These are phyloP conservation scores for Propsilocerus akamusi DNA, from an alignment of 1,140 invertebrate genomes.

Conservation along the genomic window DNA sequence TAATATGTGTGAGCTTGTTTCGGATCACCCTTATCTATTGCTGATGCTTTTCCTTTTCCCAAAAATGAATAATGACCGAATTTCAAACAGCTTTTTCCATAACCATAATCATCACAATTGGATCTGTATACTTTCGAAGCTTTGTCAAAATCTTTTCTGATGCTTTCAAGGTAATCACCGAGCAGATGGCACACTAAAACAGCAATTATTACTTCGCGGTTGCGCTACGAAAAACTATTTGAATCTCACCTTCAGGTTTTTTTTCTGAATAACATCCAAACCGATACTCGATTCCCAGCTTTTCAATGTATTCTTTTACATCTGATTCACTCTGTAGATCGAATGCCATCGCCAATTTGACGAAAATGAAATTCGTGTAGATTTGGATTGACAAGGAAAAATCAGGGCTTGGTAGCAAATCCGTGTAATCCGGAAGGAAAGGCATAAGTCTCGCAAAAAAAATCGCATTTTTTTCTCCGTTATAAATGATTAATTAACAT, in stretches of 20 bases:
- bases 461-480: too few relatives aligned
- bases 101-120: slow-evolving; percentile 71
- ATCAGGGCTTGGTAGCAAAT: too few relatives aligned
- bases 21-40: slow-evolving; percentile 25
- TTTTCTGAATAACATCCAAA: slow-evolving; percentile 78
- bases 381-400: too few relatives aligned
- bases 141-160: slow-evolving; percentile 59
- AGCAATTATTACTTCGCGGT: slow-evolving; percentile 10
- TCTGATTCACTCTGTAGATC: slow-evolving; percentile 71
- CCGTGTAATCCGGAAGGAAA: too few relatives aligned
- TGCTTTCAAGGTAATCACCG: slow-evolving; percentile 68
- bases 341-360: too few relatives aligned
- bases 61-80: slow-evolving; percentile 49
- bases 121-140: slow-evolving; percentile 58
- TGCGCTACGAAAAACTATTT: slow-evolving; percentile 6
- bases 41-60: slow-evolving; percentile 34
- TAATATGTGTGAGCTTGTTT: slow-evolving; percentile 48
- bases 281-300: slow-evolving; percentile 77
- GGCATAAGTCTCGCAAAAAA: too few relatives aligned
- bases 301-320: slow-evolving; percentile 70
- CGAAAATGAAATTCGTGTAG: too few relatives aligned
- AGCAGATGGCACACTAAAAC: slow-evolving; percentile 81
- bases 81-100: slow-evolving; percentile 67
- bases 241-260: slow-evolving; percentile 47
- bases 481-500: too few relatives aligned